These are phyloP conservation scores for human DNA, from an alignment of 2,113 vertebrate genomes.

Conservation along the genomic window DNA sequence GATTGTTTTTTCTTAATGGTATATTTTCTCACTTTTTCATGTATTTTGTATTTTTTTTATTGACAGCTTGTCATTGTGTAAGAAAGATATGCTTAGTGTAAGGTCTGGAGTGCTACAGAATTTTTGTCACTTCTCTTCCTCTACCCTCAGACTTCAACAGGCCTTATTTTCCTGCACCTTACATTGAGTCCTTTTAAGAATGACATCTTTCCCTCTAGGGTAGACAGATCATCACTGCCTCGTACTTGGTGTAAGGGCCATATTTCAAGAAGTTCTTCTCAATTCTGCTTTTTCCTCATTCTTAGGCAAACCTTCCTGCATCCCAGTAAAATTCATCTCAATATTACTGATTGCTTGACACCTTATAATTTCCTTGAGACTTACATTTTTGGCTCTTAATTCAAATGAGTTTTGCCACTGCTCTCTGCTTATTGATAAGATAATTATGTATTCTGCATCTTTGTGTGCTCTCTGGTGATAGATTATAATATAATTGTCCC, in stretches of 20 bases:
- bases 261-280: no score
- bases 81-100: neutral
- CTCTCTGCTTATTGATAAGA: slow-evolving; percentile 39
- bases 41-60: neutral
- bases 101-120: neutral
- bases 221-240: no score
- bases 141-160: no score
- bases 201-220: no score
- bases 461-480: slow-evolving; percentile 50
- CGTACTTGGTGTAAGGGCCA: no score
- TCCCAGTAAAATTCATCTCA: neutral
- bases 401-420: slow-evolving; percentile 48
- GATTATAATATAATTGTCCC: slow-evolving; percentile 58
- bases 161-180: no score
- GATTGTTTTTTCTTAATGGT: neutral
- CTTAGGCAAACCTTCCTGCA: neutral
- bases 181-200: no score
- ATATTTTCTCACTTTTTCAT: neutral
- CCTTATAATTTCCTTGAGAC: slow-evolving; percentile 36
- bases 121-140: neutral
- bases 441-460: slow-evolving; percentile 58
- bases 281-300: no score
- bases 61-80: neutral
- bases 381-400: slow-evolving; percentile 57
- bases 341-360: neutral